Conservation (phyloP, 2,797 vertebrate species). For the Macroramphosus scolopax region DNA sequence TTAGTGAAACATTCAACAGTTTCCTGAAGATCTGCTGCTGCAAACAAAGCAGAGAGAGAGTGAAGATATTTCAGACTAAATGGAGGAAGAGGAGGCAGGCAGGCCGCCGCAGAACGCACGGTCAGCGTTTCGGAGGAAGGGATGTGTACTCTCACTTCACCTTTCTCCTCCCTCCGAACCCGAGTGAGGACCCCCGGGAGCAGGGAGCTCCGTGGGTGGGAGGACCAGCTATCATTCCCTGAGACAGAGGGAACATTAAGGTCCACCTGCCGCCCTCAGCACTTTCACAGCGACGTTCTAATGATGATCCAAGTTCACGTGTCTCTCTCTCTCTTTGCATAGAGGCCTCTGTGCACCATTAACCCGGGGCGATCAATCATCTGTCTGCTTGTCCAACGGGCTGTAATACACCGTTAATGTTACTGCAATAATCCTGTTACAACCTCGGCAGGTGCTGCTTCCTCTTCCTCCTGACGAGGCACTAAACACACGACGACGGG, state of each 20-base stretch:
- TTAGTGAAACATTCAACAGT: conserved; percentile 32
- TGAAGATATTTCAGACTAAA: conserved; percentile 3
- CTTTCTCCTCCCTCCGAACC: conserved; percentile 12
- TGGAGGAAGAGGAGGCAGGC: conserved; percentile 15
- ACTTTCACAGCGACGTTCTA: conserved; percentile 52
- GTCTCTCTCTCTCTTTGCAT: conserved; percentile 34
- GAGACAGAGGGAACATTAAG: conserved; percentile 59
- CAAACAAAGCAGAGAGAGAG: conserved; percentile 2
- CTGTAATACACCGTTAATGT: conserved; percentile 53
- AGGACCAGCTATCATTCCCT: conserved; percentile 44
- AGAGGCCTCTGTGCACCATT: conserved; percentile 62
- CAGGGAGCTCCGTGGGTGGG: conserved; percentile 36
- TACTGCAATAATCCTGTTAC: conserved; percentile 31
- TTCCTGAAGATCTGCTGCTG: conserved; percentile 4
- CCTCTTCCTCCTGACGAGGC: too few relatives aligned
- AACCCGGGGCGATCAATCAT: conserved; percentile 61
- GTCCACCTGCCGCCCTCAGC: conserved; percentile 52
- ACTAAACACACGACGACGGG: too few relatives aligned
- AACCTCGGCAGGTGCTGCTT: conserved; percentile 17
- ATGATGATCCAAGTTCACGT: conserved; percentile 54
- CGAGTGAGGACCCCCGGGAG: conserved; percentile 37
- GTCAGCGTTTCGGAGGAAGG: conserved; percentile 47
- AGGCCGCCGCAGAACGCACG: conserved; percentile 23
- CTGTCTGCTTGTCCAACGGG: conserved; percentile 42
- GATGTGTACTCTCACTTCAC: conserved; percentile 13